Base-by-base conservation (phyloP, 2,797 vertebrate genomes). In the Melanotaenia parkinsoni region DNA sequence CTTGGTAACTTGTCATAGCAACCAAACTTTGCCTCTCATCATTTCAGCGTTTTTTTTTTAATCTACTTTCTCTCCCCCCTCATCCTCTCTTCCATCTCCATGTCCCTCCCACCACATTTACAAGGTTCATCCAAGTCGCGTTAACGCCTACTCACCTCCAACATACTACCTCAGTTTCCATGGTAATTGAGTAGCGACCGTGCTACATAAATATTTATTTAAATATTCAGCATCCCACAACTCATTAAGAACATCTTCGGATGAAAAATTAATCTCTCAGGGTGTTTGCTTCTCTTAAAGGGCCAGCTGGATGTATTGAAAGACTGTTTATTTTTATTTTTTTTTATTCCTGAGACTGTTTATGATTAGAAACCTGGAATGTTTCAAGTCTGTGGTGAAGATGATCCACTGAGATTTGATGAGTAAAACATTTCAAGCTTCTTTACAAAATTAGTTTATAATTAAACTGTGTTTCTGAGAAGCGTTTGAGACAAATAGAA, bases 111-210 rank as follows among this genome's bases (percentile, higher is more conserved):
- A 91, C 91, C 73, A 83, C 86, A 80, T 90, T 89, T 64, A 35
- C 87, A 89, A 89, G 85, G 89, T 93, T 92, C 91, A 93, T 86
- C 82, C 82, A 72, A 90, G 92, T 90, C 86, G 60, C 81, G 63
- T 86, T 50, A 77, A 88, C 91, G 86, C 92, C 92, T 90, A 91
- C 91, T 91, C 91, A 87, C 85, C 89, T 91, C 84, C 85, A 89
- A 75, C 84, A 68, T 56, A 86, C 88, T 90, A 91, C 90, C 85
- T 89, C 91, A 87, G 92, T 93, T 93, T 90, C 92, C 92, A 92
- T 93, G 92, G 90, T 67, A 75, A 92, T 91, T 57, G 85, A 89
- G 88, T 92, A 90, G 83, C 81, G 64, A 77, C 77, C 68, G 72
- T n/a, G 79, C 87, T 84, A 79, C 89, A 89, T 82, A 89, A 91